Evolutionary conservation across 2,797 vertebrate genomes (phyloP).

Genomic region (Cichlasoma orientale): DNA sequence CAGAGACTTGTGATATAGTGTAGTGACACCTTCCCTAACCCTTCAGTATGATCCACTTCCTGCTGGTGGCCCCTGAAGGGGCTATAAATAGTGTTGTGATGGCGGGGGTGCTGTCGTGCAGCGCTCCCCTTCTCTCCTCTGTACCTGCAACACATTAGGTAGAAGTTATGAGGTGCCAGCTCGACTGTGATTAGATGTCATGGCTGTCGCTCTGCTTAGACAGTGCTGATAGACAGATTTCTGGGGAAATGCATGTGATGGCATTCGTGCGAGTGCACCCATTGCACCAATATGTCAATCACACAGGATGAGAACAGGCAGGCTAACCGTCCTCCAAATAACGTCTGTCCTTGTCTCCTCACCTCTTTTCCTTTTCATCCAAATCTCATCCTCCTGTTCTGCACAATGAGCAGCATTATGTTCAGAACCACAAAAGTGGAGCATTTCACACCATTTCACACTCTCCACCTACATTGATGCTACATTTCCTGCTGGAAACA

Average conservation of each 20-base stretch:
- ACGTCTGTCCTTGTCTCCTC: slow-evolving; percentile 73
- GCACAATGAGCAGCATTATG: slow-evolving; percentile 22
- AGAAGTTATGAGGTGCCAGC: slow-evolving; percentile 86
- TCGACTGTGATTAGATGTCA: slow-evolving; percentile 88
- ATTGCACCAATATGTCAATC: slow-evolving; percentile 85
- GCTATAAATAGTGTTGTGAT: slow-evolving; percentile 73
- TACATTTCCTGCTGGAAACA: slow-evolving; percentile 40
- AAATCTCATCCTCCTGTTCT: slow-evolving; percentile 25
- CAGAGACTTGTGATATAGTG: slow-evolving; percentile 64
- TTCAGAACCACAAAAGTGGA: slow-evolving; percentile 40
- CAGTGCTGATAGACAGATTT: slow-evolving; percentile 88
- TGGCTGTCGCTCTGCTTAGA: slow-evolving; percentile 87
- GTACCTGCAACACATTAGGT: slow-evolving; percentile 68
- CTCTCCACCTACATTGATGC: slow-evolving; percentile 25
- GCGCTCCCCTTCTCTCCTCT: slow-evolving; percentile 48
- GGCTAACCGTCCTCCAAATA: slow-evolving; percentile 69
- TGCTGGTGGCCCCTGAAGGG: slow-evolving; percentile 69
- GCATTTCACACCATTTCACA: slow-evolving; percentile 18
- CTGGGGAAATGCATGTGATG: slow-evolving; percentile 76
- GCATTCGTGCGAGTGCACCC: slow-evolving; percentile 81
- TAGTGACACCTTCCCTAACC: slow-evolving; percentile 68
- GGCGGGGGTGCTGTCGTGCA: slow-evolving; percentile 11
- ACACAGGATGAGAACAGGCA: slow-evolving; percentile 67
- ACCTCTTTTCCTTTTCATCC: slow-evolving; percentile 54
- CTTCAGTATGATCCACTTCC: slow-evolving; percentile 73